phyloP scores from a whole-genome alignment of 2,113 vertebrate genomes.

The Pavo muticus region DNA sequence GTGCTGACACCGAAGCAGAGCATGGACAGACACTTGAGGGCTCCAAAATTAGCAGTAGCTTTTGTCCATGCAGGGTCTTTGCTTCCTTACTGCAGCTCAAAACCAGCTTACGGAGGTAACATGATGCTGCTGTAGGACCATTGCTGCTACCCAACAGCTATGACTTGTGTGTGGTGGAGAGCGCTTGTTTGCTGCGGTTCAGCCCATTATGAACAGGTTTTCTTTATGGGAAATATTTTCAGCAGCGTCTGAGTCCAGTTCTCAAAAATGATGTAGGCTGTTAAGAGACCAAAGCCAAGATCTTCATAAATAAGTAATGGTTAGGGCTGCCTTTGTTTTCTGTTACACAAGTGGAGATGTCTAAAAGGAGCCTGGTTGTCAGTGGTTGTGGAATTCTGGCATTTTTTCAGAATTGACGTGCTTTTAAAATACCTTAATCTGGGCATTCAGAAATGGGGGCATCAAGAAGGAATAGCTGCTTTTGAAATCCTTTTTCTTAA shows the following conservation, averaged over 20 bases:
- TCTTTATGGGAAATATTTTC: constrained; percentile 46
- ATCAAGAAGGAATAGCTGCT: constrained; percentile 14
- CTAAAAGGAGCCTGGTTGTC: constrained; percentile 49
- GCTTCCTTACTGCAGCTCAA: background rate
- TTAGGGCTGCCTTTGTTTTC: constrained; percentile 53
- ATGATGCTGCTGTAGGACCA: background rate
- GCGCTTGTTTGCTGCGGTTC: background rate
- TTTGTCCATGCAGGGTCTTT: background rate
- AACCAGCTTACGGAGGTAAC: background rate
- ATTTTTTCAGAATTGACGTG: constrained; percentile 43
- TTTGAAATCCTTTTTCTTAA: constrained; percentile 27
- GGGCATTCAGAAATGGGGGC: constrained; percentile 23
- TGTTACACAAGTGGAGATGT: constrained; percentile 31
- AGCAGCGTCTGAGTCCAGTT: constrained; percentile 9
- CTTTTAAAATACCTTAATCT: constrained; percentile 59
- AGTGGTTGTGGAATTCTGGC: constrained; percentile 43
- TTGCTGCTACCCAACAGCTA: rapidly evolving
- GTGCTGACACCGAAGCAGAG: background rate
- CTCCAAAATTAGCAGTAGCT: background rate
- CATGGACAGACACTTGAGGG: background rate
- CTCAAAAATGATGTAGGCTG: constrained; percentile 67
- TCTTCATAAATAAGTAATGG: constrained; percentile 67
- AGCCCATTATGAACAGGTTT: background rate
- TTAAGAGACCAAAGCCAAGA: constrained; percentile 56
- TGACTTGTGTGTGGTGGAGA: background rate